These are phyloP conservation scores for Drosophila fungiperda DNA, from an alignment of 2,888 invertebrate genomes.

Conservation along the genomic window DNA sequence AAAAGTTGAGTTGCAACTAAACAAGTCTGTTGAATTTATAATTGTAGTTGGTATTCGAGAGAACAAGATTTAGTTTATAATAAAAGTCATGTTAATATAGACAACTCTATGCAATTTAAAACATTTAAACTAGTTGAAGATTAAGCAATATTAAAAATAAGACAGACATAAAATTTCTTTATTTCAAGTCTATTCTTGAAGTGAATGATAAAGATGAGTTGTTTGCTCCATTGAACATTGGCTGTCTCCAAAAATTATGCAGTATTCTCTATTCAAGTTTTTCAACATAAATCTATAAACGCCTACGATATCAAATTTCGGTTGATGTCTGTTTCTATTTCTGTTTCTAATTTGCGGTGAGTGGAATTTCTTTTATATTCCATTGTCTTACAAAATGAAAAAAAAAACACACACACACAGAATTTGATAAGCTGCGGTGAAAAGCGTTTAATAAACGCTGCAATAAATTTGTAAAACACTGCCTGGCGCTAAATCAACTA, in stretches of 20 bases:
- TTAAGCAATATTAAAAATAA: not conserved
- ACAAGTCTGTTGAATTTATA: no score
- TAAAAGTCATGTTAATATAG: not conserved
- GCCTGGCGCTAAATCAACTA: conserved; percentile 64
- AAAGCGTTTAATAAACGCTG: conserved; percentile 73
- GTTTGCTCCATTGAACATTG: conserved; percentile 10
- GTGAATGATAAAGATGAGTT: conserved; percentile 47
- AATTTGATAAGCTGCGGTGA: conserved; percentile 60
- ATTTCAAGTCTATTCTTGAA: not conserved
- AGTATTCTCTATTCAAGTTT: conserved; percentile 40
- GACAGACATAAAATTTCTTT: not conserved
- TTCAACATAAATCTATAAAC: conserved; percentile 59
- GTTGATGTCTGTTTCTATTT: conserved; percentile 16
- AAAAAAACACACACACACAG: conserved; percentile 3
- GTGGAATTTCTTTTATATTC: conserved; percentile 56
- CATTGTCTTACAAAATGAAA: conserved; percentile 37
- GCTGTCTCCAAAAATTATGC: conserved; percentile 13
- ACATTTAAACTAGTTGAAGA: not conserved
- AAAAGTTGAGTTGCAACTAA: not conserved
- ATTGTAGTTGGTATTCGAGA: not conserved
- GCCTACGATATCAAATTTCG: conserved; percentile 52
- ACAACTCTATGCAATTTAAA: not conserved
- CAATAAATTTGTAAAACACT: conserved; percentile 68
- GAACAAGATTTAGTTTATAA: not conserved
- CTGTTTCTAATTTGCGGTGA: conserved; percentile 51